Percentiles rank a stretch among this genome's conserved stretches.
phyloP scores from a whole-genome alignment of 1,140 invertebrate genomes.

The Colletes latitarsis region DNA sequence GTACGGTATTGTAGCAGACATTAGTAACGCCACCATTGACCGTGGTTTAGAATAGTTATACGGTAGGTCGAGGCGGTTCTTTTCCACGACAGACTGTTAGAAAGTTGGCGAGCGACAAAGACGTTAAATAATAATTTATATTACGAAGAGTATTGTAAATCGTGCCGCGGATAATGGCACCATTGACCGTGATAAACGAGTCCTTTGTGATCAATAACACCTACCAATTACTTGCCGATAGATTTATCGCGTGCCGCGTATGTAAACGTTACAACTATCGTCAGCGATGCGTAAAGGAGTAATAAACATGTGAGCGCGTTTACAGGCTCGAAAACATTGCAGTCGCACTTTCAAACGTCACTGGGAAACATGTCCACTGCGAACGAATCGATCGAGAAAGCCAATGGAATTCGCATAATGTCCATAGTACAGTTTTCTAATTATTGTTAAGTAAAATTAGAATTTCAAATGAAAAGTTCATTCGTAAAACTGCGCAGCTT shows the following conservation, averaged over 20 bases:
- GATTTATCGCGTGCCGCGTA: constrained; percentile 28
- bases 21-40: background rate
- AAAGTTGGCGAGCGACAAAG: constrained; percentile 15
- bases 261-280: constrained; percentile 39
- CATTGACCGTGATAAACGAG: constrained; percentile 52
- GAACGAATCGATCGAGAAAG: constrained; percentile 7
- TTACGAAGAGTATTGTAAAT: constrained; percentile 14
- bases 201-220: constrained; percentile 50
- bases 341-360: constrained; percentile 27
- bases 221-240: constrained; percentile 50
- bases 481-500: too few species aligned
- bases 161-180: constrained; percentile 37
- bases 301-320: constrained; percentile 41
- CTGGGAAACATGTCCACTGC: background rate
- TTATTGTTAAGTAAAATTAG: too few species aligned
- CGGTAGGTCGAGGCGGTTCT: background rate
- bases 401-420: background rate
- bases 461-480: too few species aligned
- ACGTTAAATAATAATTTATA: constrained; percentile 39
- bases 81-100: background rate
- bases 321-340: constrained; percentile 7
- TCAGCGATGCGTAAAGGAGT: constrained; percentile 48
- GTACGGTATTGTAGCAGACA: background rate
- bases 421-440: background rate
- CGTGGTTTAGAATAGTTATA: background rate